phyloP scores from a whole-genome alignment of 2,888 invertebrate species.

The Volucella zonaria region DNA sequence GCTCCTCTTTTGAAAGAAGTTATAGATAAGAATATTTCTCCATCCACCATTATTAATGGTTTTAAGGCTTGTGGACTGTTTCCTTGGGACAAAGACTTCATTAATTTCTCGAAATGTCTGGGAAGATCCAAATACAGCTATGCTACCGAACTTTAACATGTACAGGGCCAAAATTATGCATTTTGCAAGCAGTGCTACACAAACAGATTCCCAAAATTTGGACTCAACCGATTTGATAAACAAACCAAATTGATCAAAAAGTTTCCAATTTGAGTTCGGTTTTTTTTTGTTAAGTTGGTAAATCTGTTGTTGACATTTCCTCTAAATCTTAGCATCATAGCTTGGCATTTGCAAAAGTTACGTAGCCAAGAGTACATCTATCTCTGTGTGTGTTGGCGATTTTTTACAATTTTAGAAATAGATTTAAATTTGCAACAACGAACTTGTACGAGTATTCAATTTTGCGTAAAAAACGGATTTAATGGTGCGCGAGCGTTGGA shows the following conservation, averaged over 20 bases:
- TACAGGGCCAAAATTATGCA: not conserved
- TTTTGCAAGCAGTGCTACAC: not conserved
- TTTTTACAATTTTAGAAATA: no score
- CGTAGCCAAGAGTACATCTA: no score
- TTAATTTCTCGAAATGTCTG: constrained; percentile 18
- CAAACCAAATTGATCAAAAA: not conserved
- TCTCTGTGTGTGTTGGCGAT: no score
- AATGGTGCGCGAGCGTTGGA: no score
- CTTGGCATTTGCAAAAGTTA: no score
- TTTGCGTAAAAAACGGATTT: no score
- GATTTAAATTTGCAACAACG: no score
- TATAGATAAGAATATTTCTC: constrained; percentile 18
- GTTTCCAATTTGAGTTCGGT: not conserved
- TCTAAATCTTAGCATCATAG: no score
- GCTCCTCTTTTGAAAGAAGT: constrained; percentile 12
- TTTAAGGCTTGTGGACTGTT: constrained; percentile 26
- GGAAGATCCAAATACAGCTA: constrained; percentile 1
- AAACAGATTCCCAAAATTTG: not conserved
- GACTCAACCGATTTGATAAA: not conserved
- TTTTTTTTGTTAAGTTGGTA: no score
- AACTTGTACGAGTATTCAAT: no score
- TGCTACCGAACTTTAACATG: no score
- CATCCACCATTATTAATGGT: constrained; percentile 21
- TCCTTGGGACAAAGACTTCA: constrained; percentile 27
- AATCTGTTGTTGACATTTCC: no score